Base-by-base conservation (phyloP, 2,797 vertebrate species). In the Diplodus sargus region DNA sequence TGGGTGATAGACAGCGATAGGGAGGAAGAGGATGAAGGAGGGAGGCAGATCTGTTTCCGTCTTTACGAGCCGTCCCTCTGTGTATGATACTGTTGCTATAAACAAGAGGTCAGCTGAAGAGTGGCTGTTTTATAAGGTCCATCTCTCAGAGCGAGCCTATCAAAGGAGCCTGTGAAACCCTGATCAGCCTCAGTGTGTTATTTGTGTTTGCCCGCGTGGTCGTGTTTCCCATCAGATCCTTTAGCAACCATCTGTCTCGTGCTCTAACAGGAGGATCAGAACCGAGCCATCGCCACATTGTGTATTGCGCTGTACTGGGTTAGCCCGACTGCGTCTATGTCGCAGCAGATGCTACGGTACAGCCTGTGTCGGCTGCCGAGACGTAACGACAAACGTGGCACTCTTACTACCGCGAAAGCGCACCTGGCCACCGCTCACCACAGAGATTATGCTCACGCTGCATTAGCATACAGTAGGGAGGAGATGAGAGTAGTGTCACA, bases 41-140 rank as follows among this genome's bases (percentile, higher is more conserved):
- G 56, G 70, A 56, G 66, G 56, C 71, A 53, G 78, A 81, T 75
- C 58, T 60, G 42, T 78, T 73, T 76, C 47, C 57, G 71, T 78
- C 67, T 90, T 92, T 87, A 91, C 75, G 83, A 87, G 82, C 30
- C 71, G 54, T 85, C 66, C 48, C 59, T 81, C 74, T 88, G 86
- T 81, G 76, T 87, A 54, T 76, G 85, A 87, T 84, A 88, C 81
- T 34, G 73, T 87, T 84, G 70, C 88, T 85, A 88, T 92, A 93
- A 92, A 91, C 85, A 80, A 73, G 71, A 85, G 84, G 85, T 92
- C 83, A 91, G 84, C 76, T 70, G 84, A 85, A 80, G 82, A 88
- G 79, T 64, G 81, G 70, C 74, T 87, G 78, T 92, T 92, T 34
- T 91, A 91, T 91, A 85, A 90, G 91, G 86, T 87, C 78, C 63